Base-by-base conservation (phyloP, 1,140 invertebrate genomes). In the Idris sp. region DNA sequence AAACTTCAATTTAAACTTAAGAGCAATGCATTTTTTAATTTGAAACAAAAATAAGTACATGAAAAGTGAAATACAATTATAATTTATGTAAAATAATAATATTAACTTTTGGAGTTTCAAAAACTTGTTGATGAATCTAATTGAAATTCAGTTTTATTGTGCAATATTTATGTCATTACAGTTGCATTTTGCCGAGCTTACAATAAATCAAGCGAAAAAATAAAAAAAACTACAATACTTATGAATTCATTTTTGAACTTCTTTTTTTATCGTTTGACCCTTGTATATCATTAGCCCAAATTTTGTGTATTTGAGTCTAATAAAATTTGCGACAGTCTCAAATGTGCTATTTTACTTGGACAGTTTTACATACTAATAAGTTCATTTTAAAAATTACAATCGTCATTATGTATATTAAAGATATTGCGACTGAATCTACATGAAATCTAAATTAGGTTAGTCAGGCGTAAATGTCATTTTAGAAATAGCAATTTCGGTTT, bases 221-320 rank as follows among this genome's bases (percentile, higher is more conserved):
- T n/a, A n/a, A n/a, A n/a, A n/a, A n/a, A n/a, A n/a, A n/a, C n/a
- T n/a, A n/a, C n/a, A n/a, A n/a, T n/a, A n/a, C n/a, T n/a, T n/a
- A n/a, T n/a, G n/a, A n/a, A n/a, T n/a, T n/a, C n/a, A 25, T 25
- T 8, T 30, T 30, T 30, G 10, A 13, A 2, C 13, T 4, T 35
- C 9, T 35, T 35, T 35, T 4, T 13, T 3, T 2, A 7, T 4
- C 31, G 4, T 44, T 28, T 28, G 41, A 44, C 41, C 22, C 10
- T 7, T 3, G 31, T 48, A 49, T 49, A 49, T 36, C 11, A 36
- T 49, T 49, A 36, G 46, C 46, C 46, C 25, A 49, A 49, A n/a
- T n/a, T 49, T 49, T 14, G 31, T 49, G 15, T 35, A 14, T n/a
- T 15, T 49, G 13, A 36, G n/a, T 18, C 31, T 19, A 35, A 35